Evolutionary conservation across 2,888 invertebrate genomes (phyloP).

Genomic region (Diploptera punctata): DNA sequence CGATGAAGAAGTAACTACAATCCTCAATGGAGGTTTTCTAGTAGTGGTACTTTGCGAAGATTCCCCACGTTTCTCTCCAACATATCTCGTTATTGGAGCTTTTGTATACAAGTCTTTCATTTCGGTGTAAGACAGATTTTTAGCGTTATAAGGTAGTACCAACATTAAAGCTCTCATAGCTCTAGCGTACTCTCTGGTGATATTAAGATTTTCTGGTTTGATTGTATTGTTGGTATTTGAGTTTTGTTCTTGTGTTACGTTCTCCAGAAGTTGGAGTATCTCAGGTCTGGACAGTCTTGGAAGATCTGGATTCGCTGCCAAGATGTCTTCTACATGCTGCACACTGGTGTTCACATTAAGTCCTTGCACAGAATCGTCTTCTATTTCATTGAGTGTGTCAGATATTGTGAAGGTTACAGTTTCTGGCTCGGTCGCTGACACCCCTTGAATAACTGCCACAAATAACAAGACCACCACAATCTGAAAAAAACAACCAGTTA

Average conservation of each 20-base stretch:
- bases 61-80: slow-evolving; percentile 19
- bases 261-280: slow-evolving; percentile 70
- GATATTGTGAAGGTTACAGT: no score
- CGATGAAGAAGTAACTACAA: no score
- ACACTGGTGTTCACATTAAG: no score
- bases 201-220: slow-evolving; percentile 41
- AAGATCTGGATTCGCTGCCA: slow-evolving; percentile 65
- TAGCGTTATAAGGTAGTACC: slow-evolving; percentile 68
- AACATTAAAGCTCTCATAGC: slow-evolving; percentile 62
- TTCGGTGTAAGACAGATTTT: slow-evolving; percentile 59
- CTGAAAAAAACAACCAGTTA: no score
- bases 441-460: no score
- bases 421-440: no score
- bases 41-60: no score
- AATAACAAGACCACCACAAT: no score
- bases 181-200: slow-evolving; percentile 56
- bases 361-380: no score
- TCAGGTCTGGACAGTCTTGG: slow-evolving; percentile 69
- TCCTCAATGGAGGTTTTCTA: no score
- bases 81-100: slow-evolving; percentile 60
- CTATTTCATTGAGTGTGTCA: no score
- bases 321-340: no score
- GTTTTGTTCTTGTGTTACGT: slow-evolving; percentile 56
- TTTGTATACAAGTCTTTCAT: slow-evolving; percentile 71
- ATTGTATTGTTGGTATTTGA: not conserved